phyloP scores from a whole-genome alignment of 1,140 invertebrate genomes.

The Acarapis woodi region DNA sequence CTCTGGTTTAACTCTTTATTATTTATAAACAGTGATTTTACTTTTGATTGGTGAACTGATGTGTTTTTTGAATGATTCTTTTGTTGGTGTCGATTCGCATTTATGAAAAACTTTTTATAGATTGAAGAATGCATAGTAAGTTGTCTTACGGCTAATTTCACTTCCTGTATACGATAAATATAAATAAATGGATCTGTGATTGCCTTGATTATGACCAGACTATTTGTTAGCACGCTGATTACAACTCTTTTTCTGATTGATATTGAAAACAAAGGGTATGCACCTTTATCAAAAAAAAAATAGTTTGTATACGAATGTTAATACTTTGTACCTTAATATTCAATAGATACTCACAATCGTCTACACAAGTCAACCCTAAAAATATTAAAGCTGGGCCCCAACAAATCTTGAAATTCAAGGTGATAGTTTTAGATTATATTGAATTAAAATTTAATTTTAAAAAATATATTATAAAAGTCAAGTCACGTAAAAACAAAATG shows the following conservation, averaged over 20 bases:
- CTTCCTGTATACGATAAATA: conserved; percentile 31
- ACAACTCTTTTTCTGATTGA: conserved; percentile 1
- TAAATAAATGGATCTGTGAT: conserved; percentile 36
- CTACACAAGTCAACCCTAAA: conserved; percentile 23
- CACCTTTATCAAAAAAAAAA: too few relatives aligned
- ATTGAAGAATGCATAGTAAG: too few relatives aligned
- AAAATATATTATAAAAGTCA: too few relatives aligned
- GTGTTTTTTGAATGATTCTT: not conserved
- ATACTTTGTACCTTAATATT: too few relatives aligned
- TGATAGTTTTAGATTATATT: too few relatives aligned
- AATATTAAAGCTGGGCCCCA: conserved; percentile 29
- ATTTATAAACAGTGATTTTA: too few relatives aligned
- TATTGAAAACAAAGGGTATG: conserved; percentile 1
- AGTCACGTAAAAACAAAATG: too few relatives aligned
- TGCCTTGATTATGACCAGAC: conserved; percentile 31
- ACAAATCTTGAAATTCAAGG: too few relatives aligned
- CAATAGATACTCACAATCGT: too few relatives aligned
- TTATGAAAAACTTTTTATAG: conserved; percentile 4
- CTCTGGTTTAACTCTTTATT: too few relatives aligned
- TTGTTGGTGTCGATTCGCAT: not conserved
- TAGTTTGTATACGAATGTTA: too few relatives aligned
- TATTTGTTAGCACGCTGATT: conserved; percentile 11
- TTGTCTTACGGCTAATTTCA: conserved; percentile 17
- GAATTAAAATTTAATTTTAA: too few relatives aligned
- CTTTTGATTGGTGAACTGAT: not conserved